Evolutionary conservation across 2,113 vertebrate genomes (phyloP).

Genomic region (Syngnathus typhle): DNA sequence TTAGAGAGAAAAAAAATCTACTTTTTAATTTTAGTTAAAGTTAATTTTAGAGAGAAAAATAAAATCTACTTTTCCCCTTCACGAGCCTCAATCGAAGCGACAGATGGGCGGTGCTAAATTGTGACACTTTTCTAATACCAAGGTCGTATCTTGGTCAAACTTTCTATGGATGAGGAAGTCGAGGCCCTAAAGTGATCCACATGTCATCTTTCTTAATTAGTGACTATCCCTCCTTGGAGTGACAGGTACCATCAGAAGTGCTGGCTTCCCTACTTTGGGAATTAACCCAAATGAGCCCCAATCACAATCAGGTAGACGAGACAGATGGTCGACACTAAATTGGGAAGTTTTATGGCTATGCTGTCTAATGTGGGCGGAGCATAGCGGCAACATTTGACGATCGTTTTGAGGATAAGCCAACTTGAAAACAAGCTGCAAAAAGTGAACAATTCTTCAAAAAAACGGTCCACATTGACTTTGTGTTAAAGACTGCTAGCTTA

Average conservation of each 20-base stretch:
- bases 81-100: no score
- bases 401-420: not conserved
- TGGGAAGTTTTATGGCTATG: not conserved
- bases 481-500: no score
- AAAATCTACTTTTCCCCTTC: no score
- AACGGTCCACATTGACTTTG: no score
- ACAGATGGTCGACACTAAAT: constrained; percentile 3
- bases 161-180: not conserved
- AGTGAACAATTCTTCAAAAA: not conserved
- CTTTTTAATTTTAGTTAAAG: no score
- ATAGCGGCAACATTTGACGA: not conserved
- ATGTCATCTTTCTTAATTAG: not conserved
- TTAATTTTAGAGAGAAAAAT: no score
- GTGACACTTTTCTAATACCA: not conserved
- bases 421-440: not conserved
- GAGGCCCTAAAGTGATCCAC: not conserved
- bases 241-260: not conserved
- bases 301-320: not conserved
- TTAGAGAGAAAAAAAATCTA: no score
- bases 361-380: not conserved
- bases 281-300: constrained; percentile 1
- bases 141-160: not conserved
- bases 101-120: not conserved
- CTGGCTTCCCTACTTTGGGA: not conserved
- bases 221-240: not conserved